A percentile compares a stretch with the other conserved stretches of the same genome.
phyloP scores from a whole-genome alignment of 2,797 vertebrate species.

The Falco novaeseelandiae region DNA sequence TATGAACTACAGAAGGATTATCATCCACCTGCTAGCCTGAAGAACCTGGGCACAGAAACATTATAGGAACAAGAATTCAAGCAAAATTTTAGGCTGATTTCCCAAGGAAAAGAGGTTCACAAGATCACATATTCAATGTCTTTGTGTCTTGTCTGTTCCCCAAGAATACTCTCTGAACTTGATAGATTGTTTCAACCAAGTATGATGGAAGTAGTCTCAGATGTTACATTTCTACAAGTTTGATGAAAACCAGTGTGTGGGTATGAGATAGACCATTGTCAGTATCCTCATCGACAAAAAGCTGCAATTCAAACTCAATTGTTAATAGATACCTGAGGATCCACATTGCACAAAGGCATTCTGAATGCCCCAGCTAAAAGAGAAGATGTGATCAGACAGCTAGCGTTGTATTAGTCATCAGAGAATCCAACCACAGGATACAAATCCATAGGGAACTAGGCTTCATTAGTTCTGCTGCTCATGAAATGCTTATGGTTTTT shows the following conservation, averaged over 20 bases:
- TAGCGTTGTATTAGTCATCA: slow-evolving; percentile 22
- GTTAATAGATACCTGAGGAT: slow-evolving; percentile 13
- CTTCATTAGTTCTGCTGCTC: slow-evolving; percentile 58
- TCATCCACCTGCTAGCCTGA: not conserved
- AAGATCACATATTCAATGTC: not conserved
- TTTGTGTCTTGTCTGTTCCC: not conserved
- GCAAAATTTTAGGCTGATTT: not conserved
- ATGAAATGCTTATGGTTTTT: slow-evolving; percentile 36
- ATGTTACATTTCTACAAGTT: not conserved
- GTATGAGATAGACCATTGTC: not conserved
- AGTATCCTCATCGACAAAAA: not conserved
- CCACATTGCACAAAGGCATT: slow-evolving; percentile 4
- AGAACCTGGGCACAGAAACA: not conserved
- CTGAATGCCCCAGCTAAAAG: slow-evolving; percentile 29
- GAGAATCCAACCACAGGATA: slow-evolving; percentile 40
- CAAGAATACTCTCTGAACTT: not conserved
- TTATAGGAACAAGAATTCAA: not conserved
- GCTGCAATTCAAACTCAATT: slow-evolving; percentile 11
- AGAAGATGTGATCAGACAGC: not conserved
- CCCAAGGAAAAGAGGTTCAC: not conserved
- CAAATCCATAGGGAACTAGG: slow-evolving; percentile 41
- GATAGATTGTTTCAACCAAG: not conserved
- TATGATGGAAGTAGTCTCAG: slow-evolving; percentile 1
- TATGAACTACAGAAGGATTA: not conserved
- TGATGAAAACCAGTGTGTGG: not conserved